Evolutionary conservation across 2,797 vertebrate genomes (phyloP).

Genomic region (Bufotes viridis): DNA sequence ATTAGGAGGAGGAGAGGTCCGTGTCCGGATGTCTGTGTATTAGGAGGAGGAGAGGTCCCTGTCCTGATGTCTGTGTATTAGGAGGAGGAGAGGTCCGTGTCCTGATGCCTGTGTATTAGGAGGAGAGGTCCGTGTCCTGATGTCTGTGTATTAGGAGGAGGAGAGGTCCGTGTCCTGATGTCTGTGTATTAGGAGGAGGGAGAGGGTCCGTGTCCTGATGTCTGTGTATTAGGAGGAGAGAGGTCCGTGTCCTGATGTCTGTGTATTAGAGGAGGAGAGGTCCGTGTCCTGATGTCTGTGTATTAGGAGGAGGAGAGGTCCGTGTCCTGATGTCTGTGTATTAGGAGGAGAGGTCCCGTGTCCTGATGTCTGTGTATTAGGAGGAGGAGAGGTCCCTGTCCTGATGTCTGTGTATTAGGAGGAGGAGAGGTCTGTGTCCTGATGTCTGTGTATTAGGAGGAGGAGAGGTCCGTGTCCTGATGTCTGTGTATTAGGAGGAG

Average conservation of each 20-base stretch:
- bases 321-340: conserved; percentile 21
- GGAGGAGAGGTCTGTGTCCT: conserved; percentile 9
- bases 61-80: conserved; percentile 8
- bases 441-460: conserved; percentile 12
- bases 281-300: conserved; percentile 4
- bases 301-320: conserved; percentile 1
- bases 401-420: conserved; percentile 5
- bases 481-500: conserved; percentile 24
- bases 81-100: background rate
- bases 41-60: background rate
- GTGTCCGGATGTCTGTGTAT: conserved; percentile 7
- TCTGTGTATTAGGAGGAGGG: conserved; percentile 1
- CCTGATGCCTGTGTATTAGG: background rate
- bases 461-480: background rate
- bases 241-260: background rate
- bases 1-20: background rate
- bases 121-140: background rate
- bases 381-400: background rate
- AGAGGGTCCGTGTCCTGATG: background rate
- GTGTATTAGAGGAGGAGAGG: background rate
- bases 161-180: background rate
- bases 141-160: background rate
- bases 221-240: background rate
- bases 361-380: conserved; percentile 20
- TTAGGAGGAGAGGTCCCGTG: background rate